Percentiles rank a stretch among this genome's conserved stretches.
phyloP scores from a whole-genome alignment of 2,888 invertebrate species.

The Leptopilina drosophilae region DNA sequence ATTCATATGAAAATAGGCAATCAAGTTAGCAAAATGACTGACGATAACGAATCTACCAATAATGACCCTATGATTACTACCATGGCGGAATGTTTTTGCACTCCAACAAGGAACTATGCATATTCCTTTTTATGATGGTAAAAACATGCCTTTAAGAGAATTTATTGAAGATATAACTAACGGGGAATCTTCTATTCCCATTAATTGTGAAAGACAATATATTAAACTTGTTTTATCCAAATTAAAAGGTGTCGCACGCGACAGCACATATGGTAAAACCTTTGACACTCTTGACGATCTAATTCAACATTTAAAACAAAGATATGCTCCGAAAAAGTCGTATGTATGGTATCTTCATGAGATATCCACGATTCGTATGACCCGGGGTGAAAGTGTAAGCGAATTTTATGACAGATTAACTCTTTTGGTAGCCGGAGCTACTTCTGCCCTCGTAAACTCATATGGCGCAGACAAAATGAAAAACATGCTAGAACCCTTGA shows the following conservation, averaged over 20 bases:
- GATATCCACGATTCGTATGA: slow-evolving; percentile 37
- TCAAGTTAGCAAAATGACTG: no score
- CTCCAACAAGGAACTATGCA: slow-evolving; percentile 39
- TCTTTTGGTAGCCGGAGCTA: background rate
- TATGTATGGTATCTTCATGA: slow-evolving; percentile 3
- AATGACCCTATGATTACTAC: slow-evolving; percentile 42
- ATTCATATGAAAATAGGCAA: no score
- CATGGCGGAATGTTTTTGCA: slow-evolving; percentile 43
- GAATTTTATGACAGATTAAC: background rate
- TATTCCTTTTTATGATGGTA: slow-evolving; percentile 20
- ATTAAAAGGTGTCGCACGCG: no score
- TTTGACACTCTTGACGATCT: no score
- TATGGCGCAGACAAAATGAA: background rate
- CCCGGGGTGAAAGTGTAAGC: slow-evolving; percentile 33
- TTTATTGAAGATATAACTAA: slow-evolving; percentile 35
- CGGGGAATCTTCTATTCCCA: no score
- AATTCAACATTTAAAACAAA: background rate
- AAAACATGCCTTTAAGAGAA: slow-evolving; percentile 40
- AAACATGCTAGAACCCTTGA: background rate
- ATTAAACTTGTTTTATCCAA: background rate
- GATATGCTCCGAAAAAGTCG: background rate
- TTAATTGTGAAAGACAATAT: no score
- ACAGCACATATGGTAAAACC: no score
- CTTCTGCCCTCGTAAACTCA: background rate
- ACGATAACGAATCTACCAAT: background rate